phyloP scores from a whole-genome alignment of 1,140 invertebrate genomes.

The Araneus ventricosus region DNA sequence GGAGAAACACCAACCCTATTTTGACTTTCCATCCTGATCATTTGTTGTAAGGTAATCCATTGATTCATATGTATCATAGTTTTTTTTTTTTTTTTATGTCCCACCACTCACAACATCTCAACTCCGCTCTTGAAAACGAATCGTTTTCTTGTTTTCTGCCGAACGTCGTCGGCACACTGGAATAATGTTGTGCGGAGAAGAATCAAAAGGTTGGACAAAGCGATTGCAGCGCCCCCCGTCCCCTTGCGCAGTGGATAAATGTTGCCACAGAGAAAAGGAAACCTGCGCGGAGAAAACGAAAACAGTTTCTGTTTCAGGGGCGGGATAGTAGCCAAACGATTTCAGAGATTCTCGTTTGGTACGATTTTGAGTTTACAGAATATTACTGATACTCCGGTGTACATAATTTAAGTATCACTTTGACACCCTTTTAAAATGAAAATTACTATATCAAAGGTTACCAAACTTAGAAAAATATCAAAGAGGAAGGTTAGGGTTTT shows the following conservation, averaged over 20 bases:
- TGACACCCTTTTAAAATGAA: too few relatives aligned
- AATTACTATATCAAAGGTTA: too few relatives aligned
- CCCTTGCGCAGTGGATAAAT: conserved; percentile 17
- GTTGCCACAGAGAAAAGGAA: conserved; percentile 40
- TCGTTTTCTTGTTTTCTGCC: conserved; percentile 8
- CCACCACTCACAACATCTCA: neutral
- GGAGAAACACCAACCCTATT: neutral
- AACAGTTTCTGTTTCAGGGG: conserved; percentile 38
- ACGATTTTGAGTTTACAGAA: too few relatives aligned
- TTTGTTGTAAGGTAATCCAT: neutral
- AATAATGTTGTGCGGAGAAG: neutral
- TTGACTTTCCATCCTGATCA: too few relatives aligned
- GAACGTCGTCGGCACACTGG: conserved; percentile 33
- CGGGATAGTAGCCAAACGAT: neutral
- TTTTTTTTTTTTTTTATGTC: neutral
- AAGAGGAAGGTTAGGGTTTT: too few relatives aligned
- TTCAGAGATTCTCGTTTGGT: too few relatives aligned
- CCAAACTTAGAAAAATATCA: too few relatives aligned
- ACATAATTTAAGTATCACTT: too few relatives aligned
- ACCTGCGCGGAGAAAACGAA: conserved; percentile 39
- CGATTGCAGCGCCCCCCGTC: neutral
- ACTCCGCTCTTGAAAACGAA: neutral
- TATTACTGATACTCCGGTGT: too few relatives aligned
- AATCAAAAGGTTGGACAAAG: conserved; percentile 41
- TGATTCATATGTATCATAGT: neutral